These are phyloP conservation scores for Chascanopsetta lugubris DNA, from an alignment of 2,113 vertebrate genomes.

Conservation along the genomic window DNA sequence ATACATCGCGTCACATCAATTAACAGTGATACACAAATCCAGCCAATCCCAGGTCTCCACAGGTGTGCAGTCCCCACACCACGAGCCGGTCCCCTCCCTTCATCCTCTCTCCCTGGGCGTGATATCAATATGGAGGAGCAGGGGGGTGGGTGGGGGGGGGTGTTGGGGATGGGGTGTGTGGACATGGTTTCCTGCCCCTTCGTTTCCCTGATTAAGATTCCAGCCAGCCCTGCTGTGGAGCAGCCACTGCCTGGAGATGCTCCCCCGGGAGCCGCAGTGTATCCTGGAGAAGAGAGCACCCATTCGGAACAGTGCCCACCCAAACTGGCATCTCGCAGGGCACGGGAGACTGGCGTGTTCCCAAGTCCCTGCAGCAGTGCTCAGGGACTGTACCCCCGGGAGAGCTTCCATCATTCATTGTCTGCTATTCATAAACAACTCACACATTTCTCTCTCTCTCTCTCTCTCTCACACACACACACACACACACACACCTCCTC, in stretches of 20 bases:
- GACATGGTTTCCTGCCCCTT: slow-evolving; percentile 42
- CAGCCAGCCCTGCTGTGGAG: slow-evolving; percentile 54
- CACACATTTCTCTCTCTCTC: background rate
- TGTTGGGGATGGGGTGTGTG: too few relatives aligned
- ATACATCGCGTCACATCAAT: slow-evolving; percentile 38
- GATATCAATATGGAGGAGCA: slow-evolving; percentile 46
- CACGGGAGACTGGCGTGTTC: slow-evolving; percentile 73
- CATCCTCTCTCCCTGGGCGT: slow-evolving; percentile 9
- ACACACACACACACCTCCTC: slow-evolving; percentile 7
- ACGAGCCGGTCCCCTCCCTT: slow-evolving; percentile 44
- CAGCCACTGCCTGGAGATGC: slow-evolving; percentile 64
- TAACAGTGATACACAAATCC: slow-evolving; percentile 53
- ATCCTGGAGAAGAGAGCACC: slow-evolving; percentile 72
- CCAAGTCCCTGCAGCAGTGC: slow-evolving; percentile 70
- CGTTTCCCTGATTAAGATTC: slow-evolving; percentile 71
- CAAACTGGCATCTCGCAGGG: slow-evolving; percentile 76
- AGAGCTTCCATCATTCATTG: slow-evolving; percentile 74
- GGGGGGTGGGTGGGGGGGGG: too few relatives aligned
- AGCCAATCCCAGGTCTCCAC: slow-evolving; percentile 30
- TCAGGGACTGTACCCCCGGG: slow-evolving; percentile 68
- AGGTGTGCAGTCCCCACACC: slow-evolving; percentile 34
- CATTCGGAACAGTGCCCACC: slow-evolving; percentile 77
- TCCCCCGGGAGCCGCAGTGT: slow-evolving; percentile 59
- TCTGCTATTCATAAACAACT: slow-evolving; percentile 66
- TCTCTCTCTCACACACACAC: too few relatives aligned